Evolutionary conservation across 2,797 vertebrate species (phyloP), one percentile per base, ranked within the genome.

Genomic region (Gila robusta): DNA sequence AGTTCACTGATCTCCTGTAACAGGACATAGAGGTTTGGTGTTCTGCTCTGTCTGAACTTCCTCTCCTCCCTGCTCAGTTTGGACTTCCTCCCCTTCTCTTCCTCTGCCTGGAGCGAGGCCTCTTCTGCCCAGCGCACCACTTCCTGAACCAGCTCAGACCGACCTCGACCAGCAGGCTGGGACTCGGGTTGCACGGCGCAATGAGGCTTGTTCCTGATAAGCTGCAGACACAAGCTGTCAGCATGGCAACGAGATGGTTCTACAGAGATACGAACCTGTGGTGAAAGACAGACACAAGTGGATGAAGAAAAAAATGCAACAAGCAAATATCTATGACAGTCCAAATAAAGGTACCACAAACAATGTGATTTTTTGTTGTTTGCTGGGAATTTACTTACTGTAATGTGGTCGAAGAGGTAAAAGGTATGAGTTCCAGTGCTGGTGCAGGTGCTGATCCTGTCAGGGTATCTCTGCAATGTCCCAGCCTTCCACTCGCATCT

Each of bases 1-100:
- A 97, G 92, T 88, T 98, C 97, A 49, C 94, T 92, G 32, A 99
- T 95, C 92, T 99, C 97, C 93, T 99, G 97, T 89, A 99, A 93
- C 37, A 99, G 88, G 0, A 93, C 93, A 92, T 99, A 99, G 0
- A 99, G 94, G 78, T 97, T 99, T 1, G 92, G 93, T 0, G 92
- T 94, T 86, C 93, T 96, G 67, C 96, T 98, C 92, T 99, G 98
- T 76, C 95, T 85, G 91, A 97, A 99, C 90, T 98, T 92, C 39
- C 49, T 89, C 67, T 96, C 96, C 41, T 97, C 96, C 83, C 91
- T 94, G 89, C 94, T 95, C 37, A 95, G 85, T 71, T 86, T 86
- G 14, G 94, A 91, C 0, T 79, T 89, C 1, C 83, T 93, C 1
- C 93, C 91, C 0, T 93, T 95, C 88, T 94, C 93, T 79, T 93